Base-by-base conservation (phyloP, 2,888 invertebrate genomes). In the Eristalis intricaria region DNA sequence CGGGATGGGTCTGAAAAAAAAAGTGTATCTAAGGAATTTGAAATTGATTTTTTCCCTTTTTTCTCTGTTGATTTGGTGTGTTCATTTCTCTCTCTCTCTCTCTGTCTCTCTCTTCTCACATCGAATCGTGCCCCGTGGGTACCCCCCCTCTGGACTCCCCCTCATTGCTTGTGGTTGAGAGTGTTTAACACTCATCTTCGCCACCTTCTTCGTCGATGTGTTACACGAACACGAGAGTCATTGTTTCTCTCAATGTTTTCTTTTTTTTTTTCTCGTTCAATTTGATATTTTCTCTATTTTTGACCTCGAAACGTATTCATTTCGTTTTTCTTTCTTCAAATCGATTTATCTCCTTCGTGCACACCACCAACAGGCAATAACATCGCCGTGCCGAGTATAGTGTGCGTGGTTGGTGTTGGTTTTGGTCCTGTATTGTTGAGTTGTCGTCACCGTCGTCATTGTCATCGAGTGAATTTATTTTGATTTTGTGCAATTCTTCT, bases 11-110 rank as follows among this genome's bases (percentile, higher is more conserved):
- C 65, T 60, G 56, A 69, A 23, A 76, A 60, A 76, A 85, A 87
- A 87, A 83, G 80, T 87, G 84, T 84, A 87, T 87, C 84, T 84
- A 87, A 87, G 87, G 87, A 87, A 87, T 87, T 84, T 64, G 79
- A 84, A 87, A 87, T 84, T 84, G 84, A 84, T 87, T 87, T 87
- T 80, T 71, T 75, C 65, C 5, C 26, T 35, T 78, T 56, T 78
- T 23, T 68, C 61, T 64, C 26, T 58, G 38, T 43, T 43, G 65
- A 70, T 71, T 68, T 66, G 50, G 19, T 71, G 58, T 71, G 70
- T 32, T 32, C 32, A 32, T 32, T 32, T 32, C 32, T 32, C 32
- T 10, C 32, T 32, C 32, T 32, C 29, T 29, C n/a, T 29, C 29
- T 29, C 29, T 3, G 29, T 29, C n/a, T 29, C 29, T 29, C 32